phyloP scores from a whole-genome alignment of 2,888 invertebrate genomes.

The Pemphredon lugubris region DNA sequence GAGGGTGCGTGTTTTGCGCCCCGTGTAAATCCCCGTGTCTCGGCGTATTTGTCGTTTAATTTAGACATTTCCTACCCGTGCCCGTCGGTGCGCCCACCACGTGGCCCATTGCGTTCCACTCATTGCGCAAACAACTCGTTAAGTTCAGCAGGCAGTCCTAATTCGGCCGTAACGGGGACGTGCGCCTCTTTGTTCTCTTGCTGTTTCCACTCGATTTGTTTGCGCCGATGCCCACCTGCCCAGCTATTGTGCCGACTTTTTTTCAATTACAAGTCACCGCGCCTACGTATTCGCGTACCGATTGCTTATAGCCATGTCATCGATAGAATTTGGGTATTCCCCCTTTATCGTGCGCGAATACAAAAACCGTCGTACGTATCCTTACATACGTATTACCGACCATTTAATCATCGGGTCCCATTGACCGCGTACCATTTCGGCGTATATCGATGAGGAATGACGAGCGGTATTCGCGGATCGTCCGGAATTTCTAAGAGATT shows the following conservation, averaged over 20 bases:
- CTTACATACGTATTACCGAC: no score
- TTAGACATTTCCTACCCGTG: slow-evolving; percentile 73
- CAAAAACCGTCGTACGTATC: no score
- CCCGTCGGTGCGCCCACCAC: slow-evolving; percentile 60
- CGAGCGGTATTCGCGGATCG: no score
- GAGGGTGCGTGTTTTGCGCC: slow-evolving; percentile 77
- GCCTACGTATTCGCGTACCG: not conserved
- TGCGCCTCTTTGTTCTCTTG: slow-evolving; percentile 54
- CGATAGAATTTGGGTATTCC: no score
- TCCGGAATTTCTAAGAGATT: no score
- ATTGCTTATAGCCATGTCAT: not conserved
- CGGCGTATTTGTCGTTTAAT: slow-evolving; percentile 79
- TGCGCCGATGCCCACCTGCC: slow-evolving; percentile 36
- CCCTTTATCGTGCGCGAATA: no score
- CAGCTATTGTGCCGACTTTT: slow-evolving; percentile 22
- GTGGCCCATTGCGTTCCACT: slow-evolving; percentile 66
- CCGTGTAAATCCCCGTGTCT: slow-evolving; percentile 77
- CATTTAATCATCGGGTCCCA: no score
- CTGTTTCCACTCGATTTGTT: slow-evolving; percentile 55
- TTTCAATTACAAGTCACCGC: slow-evolving; percentile 39
- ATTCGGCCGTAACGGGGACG: slow-evolving; percentile 55
- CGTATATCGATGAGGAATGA: no score
- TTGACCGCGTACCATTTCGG: no score
- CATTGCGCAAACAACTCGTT: slow-evolving; percentile 70
- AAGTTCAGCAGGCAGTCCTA: slow-evolving; percentile 63